Percentiles rank a stretch among this genome's conserved stretches.
Conservation (phyloP, 2,888 invertebrate species). For the Lasius platythorax region DNA sequence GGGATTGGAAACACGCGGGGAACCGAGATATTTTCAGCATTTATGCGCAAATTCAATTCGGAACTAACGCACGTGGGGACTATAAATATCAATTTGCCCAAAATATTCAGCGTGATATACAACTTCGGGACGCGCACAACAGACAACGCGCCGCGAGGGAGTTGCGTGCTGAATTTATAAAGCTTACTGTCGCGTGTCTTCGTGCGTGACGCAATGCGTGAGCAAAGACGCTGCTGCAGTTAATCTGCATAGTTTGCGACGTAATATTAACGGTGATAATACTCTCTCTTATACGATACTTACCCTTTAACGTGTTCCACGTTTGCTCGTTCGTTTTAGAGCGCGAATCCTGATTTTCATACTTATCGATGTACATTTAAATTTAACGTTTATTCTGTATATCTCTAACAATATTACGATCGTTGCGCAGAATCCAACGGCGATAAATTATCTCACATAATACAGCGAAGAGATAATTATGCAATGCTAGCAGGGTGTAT, state of each 20-base stretch:
- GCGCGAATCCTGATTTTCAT: background rate
- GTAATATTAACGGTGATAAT: background rate
- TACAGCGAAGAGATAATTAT: constrained; percentile 24
- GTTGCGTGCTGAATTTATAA: constrained; percentile 49
- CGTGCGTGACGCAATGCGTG: constrained; percentile 24
- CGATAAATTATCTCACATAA: constrained; percentile 24
- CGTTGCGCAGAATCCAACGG: background rate
- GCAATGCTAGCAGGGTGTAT: background rate
- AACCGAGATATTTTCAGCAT: constrained; percentile 55
- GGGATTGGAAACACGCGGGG: constrained; percentile 41
- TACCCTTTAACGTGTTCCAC: background rate
- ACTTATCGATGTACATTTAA: background rate
- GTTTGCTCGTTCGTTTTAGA: background rate
- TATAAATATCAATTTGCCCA: constrained; percentile 57
- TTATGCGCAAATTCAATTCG: constrained; percentile 57
- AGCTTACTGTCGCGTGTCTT: constrained; percentile 31
- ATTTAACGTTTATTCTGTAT: background rate
- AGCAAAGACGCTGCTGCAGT: constrained; percentile 14
- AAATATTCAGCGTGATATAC: constrained; percentile 57
- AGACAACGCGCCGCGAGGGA: constrained; percentile 48
- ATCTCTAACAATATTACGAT: background rate
- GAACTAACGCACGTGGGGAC: constrained; percentile 51
- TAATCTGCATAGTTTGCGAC: constrained; percentile 12
- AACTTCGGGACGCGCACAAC: constrained; percentile 38
- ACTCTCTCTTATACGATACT: background rate